phyloP scores from a whole-genome alignment of 2,797 vertebrate species.

The Cynodonichthys magdalenae region DNA sequence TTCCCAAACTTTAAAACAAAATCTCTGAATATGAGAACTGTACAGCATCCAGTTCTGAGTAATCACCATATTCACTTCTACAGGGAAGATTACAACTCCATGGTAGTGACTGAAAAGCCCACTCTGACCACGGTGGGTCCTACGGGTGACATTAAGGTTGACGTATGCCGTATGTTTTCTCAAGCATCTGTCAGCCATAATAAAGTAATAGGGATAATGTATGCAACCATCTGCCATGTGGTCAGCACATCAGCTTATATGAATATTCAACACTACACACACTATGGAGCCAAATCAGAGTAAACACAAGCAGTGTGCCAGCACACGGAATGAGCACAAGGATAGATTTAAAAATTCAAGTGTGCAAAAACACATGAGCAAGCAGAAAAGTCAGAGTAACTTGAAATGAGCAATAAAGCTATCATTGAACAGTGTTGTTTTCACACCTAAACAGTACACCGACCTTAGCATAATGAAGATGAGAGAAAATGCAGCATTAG shows the following conservation, averaged over 20 bases:
- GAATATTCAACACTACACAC: conserved; percentile 38
- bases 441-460: background rate
- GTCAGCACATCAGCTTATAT: conserved; percentile 42
- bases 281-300: conserved; percentile 15
- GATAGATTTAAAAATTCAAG: conserved; percentile 22
- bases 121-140: conserved; percentile 15
- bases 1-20: background rate
- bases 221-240: conserved; percentile 58
- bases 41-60: background rate
- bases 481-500: background rate
- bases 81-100: conserved; percentile 4
- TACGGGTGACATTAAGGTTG: conserved; percentile 39
- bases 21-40: background rate
- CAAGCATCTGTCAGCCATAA: conserved; percentile 45
- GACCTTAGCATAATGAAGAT: background rate
- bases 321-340: conserved; percentile 14
- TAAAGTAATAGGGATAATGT: conserved; percentile 52
- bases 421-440: background rate
- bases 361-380: conserved; percentile 3
- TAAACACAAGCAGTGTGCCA: conserved; percentile 9
- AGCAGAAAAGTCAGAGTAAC: conserved; percentile 4
- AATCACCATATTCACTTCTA: background rate
- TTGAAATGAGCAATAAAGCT: conserved; percentile 8
- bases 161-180: conserved; percentile 45
- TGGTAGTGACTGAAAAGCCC: conserved; percentile 1